Percentiles rank a stretch among this genome's conserved stretches.
Evolutionary conservation across 2,113 vertebrate species (phyloP).

Genomic region (Hylia prasina): DNA sequence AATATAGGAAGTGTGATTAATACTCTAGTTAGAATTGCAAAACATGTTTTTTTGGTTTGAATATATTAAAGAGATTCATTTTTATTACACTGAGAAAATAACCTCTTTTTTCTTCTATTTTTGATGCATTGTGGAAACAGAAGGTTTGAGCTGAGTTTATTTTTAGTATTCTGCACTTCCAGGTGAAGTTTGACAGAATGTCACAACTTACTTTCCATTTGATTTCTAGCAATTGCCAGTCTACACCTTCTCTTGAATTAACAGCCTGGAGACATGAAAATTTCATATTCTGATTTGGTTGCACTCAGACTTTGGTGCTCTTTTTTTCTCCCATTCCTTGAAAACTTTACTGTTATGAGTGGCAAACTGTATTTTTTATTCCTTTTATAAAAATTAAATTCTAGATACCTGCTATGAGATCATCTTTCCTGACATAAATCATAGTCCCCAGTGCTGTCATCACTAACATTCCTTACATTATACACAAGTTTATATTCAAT

Average conservation of each 20-base stretch:
- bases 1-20: not conserved
- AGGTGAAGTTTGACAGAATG: conserved; percentile 36
- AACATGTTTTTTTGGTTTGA: not conserved
- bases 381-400: not conserved
- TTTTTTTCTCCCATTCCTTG: not conserved
- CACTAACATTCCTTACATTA: not conserved
- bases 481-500: not conserved
- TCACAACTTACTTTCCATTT: conserved; percentile 21
- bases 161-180: not conserved
- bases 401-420: not conserved
- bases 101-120: not conserved
- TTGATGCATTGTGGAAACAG: not conserved
- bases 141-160: not conserved
- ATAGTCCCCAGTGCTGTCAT: not conserved
- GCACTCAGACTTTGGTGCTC: not conserved
- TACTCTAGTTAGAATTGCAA: not conserved
- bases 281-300: not conserved
- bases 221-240: conserved; percentile 15
- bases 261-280: not conserved
- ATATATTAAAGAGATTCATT: not conserved
- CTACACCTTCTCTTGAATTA: not conserved
- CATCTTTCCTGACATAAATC: not conserved
- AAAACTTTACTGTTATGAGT: not conserved
- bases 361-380: not conserved
- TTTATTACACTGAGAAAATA: not conserved